Conservation (phyloP, 2,113 vertebrate species). For the Sylvia atricapilla region DNA sequence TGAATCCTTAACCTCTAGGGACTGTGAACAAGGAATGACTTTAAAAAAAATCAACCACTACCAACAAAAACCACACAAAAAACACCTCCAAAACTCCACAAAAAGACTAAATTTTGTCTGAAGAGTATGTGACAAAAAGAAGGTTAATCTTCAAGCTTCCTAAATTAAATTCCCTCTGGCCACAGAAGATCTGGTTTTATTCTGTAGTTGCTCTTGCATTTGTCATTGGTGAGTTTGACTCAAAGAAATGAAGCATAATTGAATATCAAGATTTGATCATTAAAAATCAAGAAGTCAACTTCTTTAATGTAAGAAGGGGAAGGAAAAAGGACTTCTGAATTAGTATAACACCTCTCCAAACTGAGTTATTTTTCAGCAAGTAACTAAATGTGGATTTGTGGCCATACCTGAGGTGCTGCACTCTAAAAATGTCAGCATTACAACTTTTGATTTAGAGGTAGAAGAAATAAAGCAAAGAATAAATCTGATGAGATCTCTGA, state of each 20-base stretch:
- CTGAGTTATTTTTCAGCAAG: neutral
- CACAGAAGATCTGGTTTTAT: neutral
- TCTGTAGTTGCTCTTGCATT: neutral
- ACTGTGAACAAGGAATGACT: neutral
- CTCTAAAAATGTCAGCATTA: neutral
- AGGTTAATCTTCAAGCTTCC: neutral
- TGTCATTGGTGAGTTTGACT: neutral
- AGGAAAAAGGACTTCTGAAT: neutral
- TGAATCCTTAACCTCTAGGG: neutral
- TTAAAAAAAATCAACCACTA: neutral
- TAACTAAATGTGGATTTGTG: constrained; percentile 1
- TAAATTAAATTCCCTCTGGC: neutral
- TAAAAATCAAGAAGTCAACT: neutral
- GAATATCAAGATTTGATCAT: neutral
- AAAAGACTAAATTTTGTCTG: neutral
- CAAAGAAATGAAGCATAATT: neutral
- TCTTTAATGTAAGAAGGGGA: neutral
- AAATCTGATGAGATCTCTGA: neutral
- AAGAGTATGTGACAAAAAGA: neutral
- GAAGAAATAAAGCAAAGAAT: neutral
- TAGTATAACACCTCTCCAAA: neutral
- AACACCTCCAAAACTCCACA: fast-evolving
- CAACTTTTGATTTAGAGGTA: neutral
- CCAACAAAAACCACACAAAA: neutral
- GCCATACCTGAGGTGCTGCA: neutral